Evolutionary conservation across 1,140 invertebrate genomes (phyloP), one percentile per base, ranked within the genome.

Genomic region (Bombus waltoni): DNA sequence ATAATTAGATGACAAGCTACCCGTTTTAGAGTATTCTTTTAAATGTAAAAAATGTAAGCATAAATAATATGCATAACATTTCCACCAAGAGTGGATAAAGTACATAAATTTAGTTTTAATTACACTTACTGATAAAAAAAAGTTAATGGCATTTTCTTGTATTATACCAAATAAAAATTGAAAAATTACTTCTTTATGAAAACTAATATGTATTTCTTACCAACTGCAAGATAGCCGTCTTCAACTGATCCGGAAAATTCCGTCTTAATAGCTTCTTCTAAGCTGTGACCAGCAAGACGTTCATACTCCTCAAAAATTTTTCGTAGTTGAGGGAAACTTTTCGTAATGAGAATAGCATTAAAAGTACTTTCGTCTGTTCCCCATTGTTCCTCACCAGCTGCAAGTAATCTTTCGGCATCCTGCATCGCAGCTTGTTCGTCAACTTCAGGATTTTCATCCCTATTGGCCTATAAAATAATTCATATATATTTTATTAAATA

Each of bases 241-340:
- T 98, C 97, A 15, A 99, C 95, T 91, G 97, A 96, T 85, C 98
- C 98, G 85, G 97, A 98, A 93, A 99, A 98, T 95, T 99, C 98
- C 77, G 96, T 96, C 93, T 98, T 97, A 91, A 99, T 98, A 8
- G 98, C 97, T n/a, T 97, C 96, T 92, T 98, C 98, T 89, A 99
- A 97, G 81, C 97, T 96, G 88, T 97, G 97, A 44, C 98, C 98
- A 53, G 97, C 95, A 15, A 98, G 89, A 77, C 96, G 96, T 94
- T 98, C 97, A 91, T 97, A 98, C 93, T 98, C 97, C 13, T 97
- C 94, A 92, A 99, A 98, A 87, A 98, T 97, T 95, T 94, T 95
- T 91, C 98, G 96, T 81, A 99, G 94, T 92, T 99, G 98, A 82
- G 97, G 97, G 91, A 97, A 98, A 87, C 97, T 98, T 90, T 97